A percentile compares a stretch with the other conserved stretches of the same genome.
These are phyloP conservation scores for Antrozous pallidus DNA, from an alignment of 2,797 vertebrate genomes.

Conservation along the genomic window DNA sequence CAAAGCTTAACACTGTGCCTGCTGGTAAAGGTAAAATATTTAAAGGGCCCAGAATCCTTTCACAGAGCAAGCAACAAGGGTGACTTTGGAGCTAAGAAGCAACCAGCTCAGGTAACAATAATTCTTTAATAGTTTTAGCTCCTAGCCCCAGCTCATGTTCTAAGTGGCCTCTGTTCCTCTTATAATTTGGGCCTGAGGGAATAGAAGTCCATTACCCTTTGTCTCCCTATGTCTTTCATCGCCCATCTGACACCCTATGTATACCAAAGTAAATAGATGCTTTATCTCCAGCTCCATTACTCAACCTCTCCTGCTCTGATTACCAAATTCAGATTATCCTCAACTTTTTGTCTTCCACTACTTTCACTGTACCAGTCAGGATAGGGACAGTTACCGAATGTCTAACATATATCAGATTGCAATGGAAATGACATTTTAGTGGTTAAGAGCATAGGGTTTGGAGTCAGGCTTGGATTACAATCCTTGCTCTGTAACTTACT, in stretches of 20 bases:
- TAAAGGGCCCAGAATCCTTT: background rate
- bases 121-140: slow-evolving; percentile 17
- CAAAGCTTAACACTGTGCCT: slow-evolving; percentile 21
- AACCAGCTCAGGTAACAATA: slow-evolving; percentile 15
- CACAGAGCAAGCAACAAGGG: background rate
- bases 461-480: slow-evolving; percentile 30
- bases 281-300: background rate
- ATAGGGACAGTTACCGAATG: background rate
- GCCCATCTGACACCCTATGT: background rate
- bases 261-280: background rate
- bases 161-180: slow-evolving; percentile 10
- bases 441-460: background rate
- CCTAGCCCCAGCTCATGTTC: background rate
- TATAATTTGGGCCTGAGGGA: background rate
- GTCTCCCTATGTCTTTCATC: background rate
- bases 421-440: background rate
- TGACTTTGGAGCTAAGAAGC: slow-evolving; percentile 27
- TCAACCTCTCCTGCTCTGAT: background rate
- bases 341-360: background rate
- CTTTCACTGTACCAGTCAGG: background rate
- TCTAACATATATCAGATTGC: background rate
- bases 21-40: slow-evolving; percentile 14
- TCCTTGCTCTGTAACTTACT: background rate
- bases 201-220: background rate
- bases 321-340: background rate